Evolutionary conservation across 2,797 vertebrate genomes (phyloP).

Genomic region (Myotis daubentonii): DNA sequence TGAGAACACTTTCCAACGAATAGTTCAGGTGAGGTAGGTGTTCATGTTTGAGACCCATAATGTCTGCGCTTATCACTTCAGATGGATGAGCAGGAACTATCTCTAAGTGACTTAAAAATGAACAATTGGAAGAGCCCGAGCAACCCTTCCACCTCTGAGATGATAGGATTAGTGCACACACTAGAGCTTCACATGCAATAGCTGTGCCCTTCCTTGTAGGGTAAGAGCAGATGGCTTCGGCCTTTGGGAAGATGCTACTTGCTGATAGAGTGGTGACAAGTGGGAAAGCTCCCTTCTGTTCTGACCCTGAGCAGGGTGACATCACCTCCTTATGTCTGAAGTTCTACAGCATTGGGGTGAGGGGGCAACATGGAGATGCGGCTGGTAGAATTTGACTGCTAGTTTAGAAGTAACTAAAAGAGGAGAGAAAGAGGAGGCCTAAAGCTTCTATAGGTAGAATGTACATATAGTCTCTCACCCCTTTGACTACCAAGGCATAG

Average conservation of each 20-base stretch:
- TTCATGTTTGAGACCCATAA: not conserved
- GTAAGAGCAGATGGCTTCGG: not conserved
- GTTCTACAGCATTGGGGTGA: not conserved
- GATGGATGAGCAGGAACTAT: not conserved
- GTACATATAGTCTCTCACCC: not conserved
- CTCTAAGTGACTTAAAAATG: constrained; percentile 24
- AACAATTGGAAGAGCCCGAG: not conserved
- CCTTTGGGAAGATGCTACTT: not conserved
- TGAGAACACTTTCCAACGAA: not conserved
- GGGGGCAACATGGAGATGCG: not conserved
- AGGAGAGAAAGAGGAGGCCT: not conserved
- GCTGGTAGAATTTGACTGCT: not conserved
- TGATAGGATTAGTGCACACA: not conserved
- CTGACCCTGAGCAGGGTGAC: not conserved
- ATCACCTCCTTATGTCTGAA: not conserved
- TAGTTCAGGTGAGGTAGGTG: constrained; percentile 20
- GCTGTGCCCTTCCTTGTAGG: not conserved
- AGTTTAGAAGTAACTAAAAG: not conserved
- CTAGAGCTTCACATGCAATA: not conserved
- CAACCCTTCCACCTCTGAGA: not conserved
- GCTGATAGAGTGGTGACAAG: not conserved
- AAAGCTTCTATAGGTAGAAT: not conserved
- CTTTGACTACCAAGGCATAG: not conserved
- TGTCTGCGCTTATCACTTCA: not conserved
- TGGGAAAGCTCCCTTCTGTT: not conserved